Conservation (phyloP, 2,888 invertebrate genomes). For the Noctua janthe region DNA sequence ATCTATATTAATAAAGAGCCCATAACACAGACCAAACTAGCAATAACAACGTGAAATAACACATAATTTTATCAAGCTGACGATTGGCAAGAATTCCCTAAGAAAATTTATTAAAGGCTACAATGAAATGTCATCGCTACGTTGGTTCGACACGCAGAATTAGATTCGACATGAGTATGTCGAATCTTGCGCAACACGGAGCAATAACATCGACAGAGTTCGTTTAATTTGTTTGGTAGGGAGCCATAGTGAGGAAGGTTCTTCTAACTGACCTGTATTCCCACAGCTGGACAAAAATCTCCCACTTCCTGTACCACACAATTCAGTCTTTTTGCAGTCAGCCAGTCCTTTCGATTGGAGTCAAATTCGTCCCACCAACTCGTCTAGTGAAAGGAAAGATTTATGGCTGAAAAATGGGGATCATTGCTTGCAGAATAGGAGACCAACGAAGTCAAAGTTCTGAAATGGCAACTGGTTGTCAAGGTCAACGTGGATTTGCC, state of each 20-base stretch:
- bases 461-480: no score
- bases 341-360: neutral
- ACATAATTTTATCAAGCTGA: constrained; percentile 53
- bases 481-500: neutral
- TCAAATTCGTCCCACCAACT: neutral
- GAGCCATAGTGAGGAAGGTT: neutral
- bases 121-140: constrained; percentile 56
- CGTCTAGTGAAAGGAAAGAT: neutral
- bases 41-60: constrained; percentile 39
- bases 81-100: constrained; percentile 62
- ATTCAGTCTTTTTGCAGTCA: neutral
- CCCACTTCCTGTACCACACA: neutral
- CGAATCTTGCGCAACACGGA: constrained; percentile 47
- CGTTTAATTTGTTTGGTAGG: neutral
- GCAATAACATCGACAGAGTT: constrained; percentile 31
- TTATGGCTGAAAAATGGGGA: neutral
- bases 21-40: constrained; percentile 23
- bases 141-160: constrained; percentile 57
- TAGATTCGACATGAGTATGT: constrained; percentile 40
- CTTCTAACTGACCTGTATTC: neutral
- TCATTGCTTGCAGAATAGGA: neutral
- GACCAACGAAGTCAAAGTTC: neutral
- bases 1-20: constrained; percentile 29
- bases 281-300: no score
- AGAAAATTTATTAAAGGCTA: constrained; percentile 62